Conservation (phyloP, 2,888 invertebrate species). For the Crepidodera aurea region DNA sequence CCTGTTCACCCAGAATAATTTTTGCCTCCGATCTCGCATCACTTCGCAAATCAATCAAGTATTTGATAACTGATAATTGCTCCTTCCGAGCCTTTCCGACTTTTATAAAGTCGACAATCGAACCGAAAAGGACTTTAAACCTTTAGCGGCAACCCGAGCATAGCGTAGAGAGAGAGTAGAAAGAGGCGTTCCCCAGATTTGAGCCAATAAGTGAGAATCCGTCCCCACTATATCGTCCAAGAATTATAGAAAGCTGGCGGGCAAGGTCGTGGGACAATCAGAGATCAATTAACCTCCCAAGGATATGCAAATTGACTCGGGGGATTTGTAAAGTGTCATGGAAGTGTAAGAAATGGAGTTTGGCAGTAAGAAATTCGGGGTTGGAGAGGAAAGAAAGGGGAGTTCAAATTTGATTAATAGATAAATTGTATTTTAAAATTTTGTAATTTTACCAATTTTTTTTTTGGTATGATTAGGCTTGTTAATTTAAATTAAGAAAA, state of each 20-base stretch:
- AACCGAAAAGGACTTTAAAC: slow-evolving; percentile 45
- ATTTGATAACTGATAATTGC: no score
- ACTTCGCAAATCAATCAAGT: no score
- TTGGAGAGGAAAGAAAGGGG: no score
- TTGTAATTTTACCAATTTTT: no score
- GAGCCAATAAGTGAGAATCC: slow-evolving; percentile 49
- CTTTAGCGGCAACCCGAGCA: slow-evolving; percentile 42
- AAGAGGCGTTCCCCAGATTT: slow-evolving; percentile 47
- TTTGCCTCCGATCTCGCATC: no score
- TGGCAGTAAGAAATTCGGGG: no score
- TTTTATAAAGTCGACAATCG: background rate
- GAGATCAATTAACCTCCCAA: slow-evolving; percentile 21
- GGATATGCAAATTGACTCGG: slow-evolving; percentile 21
- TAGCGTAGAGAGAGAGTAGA: slow-evolving; percentile 25
- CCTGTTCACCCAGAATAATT: no score
- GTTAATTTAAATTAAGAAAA: no score
- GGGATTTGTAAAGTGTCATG: background rate
- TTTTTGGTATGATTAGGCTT: no score
- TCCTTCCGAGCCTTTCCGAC: background rate
- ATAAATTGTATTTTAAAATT: no score
- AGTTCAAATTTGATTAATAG: no score
- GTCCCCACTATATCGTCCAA: slow-evolving; percentile 45
- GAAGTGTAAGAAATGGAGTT: background rate
- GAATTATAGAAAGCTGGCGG: slow-evolving; percentile 37
- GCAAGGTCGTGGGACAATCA: slow-evolving; percentile 45